Conservation (phyloP, 2,113 vertebrate genomes). For the Pao palembangensis region DNA sequence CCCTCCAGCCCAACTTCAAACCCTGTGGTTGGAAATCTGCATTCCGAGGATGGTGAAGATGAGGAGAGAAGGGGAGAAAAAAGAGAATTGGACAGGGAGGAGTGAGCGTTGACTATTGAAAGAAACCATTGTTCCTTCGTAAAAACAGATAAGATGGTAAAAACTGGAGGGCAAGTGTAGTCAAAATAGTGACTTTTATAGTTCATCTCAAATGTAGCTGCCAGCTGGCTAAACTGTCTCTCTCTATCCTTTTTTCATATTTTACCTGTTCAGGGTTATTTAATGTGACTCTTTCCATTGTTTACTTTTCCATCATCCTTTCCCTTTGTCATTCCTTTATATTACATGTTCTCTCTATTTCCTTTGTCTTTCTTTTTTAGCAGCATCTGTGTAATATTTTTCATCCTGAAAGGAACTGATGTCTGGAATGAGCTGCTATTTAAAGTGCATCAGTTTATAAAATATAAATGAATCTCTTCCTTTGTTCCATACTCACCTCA, state of each 20-base stretch:
- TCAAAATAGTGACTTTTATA: conserved; percentile 50
- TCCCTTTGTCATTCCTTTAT: neutral
- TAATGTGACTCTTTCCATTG: neutral
- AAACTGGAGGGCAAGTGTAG: conserved; percentile 65
- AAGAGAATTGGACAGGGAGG: conserved; percentile 30
- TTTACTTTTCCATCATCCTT: neutral
- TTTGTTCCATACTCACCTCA: neutral
- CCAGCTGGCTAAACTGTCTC: no score
- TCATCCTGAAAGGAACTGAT: neutral
- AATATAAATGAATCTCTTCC: neutral
- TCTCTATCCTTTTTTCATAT: neutral
- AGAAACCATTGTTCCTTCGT: conserved; percentile 69
- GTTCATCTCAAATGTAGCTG: no score
- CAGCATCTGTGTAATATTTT: neutral
- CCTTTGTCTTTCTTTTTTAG: neutral
- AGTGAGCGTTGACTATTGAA: conserved; percentile 50
- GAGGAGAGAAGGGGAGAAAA: conserved; percentile 26
- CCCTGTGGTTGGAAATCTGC: conserved; percentile 72
- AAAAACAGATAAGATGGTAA: conserved; percentile 65
- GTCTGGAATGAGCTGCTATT: neutral
- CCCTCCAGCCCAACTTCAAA: conserved; percentile 67
- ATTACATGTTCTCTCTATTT: neutral
- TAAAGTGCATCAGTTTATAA: neutral
- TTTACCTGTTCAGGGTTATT: neutral
- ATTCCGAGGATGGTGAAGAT: conserved; percentile 61